Percentiles rank a stretch among this genome's conserved stretches.
Evolutionary conservation across 2,888 invertebrate species (phyloP).

Genomic region (Drosophila sordidula): DNA sequence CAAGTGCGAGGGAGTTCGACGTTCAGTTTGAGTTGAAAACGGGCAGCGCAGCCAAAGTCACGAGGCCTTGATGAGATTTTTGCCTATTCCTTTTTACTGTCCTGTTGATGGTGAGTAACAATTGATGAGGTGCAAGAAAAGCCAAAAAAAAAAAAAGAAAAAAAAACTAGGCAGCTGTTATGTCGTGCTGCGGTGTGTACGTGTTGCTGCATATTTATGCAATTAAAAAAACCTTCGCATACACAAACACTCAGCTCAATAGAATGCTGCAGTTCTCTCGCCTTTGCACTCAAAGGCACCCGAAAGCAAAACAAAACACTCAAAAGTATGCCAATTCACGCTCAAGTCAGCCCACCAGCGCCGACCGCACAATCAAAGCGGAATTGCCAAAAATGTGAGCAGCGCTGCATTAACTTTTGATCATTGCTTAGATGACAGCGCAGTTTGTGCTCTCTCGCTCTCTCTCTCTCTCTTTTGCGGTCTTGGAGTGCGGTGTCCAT

Average conservation of each 20-base stretch:
- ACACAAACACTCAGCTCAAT: neutral
- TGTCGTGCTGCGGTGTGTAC: neutral
- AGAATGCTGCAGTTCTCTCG: neutral
- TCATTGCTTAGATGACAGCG: conserved; percentile 51
- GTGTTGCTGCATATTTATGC: conserved; percentile 1
- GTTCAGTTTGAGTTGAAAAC: conserved; percentile 9
- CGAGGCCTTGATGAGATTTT: conserved; percentile 53
- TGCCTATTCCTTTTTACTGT: conserved; percentile 1
- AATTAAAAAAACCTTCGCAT: conserved; percentile 5
- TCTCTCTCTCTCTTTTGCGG: conserved; percentile 8
- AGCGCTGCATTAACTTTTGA: conserved; percentile 37
- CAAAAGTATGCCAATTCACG: neutral
- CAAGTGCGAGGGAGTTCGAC: conserved; percentile 1
- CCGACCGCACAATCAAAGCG: conserved; percentile 20
- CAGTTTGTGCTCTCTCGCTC: conserved; percentile 19
- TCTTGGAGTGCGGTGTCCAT: conserved; percentile 32
- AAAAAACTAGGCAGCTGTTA: neutral
- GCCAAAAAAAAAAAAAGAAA: too few relatives aligned
- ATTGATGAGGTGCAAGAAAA: conserved; percentile 63
- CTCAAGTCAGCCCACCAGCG: neutral
- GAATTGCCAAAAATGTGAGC: conserved; percentile 31
- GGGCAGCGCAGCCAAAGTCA: neutral
- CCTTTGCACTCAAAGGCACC: neutral
- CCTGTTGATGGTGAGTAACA: conserved; percentile 24
- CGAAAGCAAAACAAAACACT: neutral